Evolutionary conservation across 37 sponge, comb jelly and placozoan genomes (phyloP).

Genomic region (Spongilla lacustris): DNA sequence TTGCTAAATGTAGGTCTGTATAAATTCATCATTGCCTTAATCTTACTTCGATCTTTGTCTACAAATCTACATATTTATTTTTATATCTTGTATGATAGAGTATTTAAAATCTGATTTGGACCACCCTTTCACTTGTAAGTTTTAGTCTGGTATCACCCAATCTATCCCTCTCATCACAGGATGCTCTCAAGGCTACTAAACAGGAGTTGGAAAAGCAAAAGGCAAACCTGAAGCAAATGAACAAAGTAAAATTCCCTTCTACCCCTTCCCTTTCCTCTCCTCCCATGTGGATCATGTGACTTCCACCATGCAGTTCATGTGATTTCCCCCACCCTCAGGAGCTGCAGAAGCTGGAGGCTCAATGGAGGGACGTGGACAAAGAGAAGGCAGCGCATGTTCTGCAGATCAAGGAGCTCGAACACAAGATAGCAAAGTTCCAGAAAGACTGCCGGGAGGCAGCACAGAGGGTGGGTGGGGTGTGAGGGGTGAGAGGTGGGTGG

Average conservation of each 20-base stretch:
- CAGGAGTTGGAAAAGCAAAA: constrained; percentile 57
- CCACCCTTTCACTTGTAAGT: no score
- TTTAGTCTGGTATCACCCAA: no score
- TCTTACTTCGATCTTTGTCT: no score
- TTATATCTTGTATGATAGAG: no score
- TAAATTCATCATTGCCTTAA: no score
- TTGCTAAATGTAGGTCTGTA: no score
- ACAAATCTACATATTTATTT: no score
- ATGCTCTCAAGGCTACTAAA: constrained; percentile 25
- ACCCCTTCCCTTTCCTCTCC: no score
- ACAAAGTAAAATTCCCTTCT: constrained; percentile 34
- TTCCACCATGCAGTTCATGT: no score
- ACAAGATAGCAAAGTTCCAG: constrained; percentile 76
- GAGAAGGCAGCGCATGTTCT: constrained; percentile 60
- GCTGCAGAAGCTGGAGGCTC: constrained; percentile 67
- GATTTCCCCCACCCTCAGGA: constrained; percentile 43
- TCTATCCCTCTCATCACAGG: constrained; percentile 20
- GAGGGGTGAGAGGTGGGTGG: background rate
- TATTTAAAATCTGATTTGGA: no score
- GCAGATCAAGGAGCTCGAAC: constrained; percentile 83
- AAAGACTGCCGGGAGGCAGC: constrained; percentile 90
- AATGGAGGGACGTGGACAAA: constrained; percentile 55
- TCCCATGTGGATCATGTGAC: background rate
- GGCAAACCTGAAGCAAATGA: constrained; percentile 47
- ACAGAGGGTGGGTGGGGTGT: constrained; percentile 45